A percentile compares a stretch with the other conserved stretches of the same genome.
These are phyloP conservation scores for Malurus cyaneus DNA, from an alignment of 2,113 vertebrate genomes.

Conservation along the genomic window DNA sequence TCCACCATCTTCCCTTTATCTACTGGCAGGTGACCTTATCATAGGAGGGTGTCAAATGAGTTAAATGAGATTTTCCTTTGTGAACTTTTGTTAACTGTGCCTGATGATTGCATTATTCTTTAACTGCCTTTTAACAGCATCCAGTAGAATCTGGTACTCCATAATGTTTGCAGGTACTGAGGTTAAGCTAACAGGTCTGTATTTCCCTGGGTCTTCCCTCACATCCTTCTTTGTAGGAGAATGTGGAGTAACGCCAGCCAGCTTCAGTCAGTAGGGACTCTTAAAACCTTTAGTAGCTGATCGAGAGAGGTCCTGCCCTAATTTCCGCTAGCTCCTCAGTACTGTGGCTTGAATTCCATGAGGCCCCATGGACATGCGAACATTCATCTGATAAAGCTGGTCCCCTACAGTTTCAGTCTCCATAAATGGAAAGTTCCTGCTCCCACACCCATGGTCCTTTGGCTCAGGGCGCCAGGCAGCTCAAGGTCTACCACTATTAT, in stretches of 20 bases:
- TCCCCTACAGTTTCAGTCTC: neutral
- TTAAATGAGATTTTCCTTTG: neutral
- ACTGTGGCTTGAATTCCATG: neutral
- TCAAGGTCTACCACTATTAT: neutral
- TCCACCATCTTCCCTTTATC: neutral
- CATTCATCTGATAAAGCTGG: neutral
- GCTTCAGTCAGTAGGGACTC: neutral
- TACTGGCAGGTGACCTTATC: neutral
- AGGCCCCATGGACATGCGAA: neutral
- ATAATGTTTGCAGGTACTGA: neutral
- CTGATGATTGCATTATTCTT: neutral
- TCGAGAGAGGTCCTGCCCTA: neutral
- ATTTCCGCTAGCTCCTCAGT: neutral
- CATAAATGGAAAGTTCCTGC: neutral
- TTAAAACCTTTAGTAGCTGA: neutral
- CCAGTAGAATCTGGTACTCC: neutral
- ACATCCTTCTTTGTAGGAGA: neutral
- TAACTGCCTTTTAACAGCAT: neutral
- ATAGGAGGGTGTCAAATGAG: neutral
- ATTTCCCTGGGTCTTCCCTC: neutral
- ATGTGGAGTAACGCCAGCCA: neutral
- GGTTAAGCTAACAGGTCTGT: neutral
- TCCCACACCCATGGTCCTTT: neutral
- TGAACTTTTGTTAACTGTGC: neutral
- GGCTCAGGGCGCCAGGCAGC: neutral